Base-by-base conservation (phyloP, 2,888 invertebrate genomes). In the Hirtodrosophila trivittata region DNA sequence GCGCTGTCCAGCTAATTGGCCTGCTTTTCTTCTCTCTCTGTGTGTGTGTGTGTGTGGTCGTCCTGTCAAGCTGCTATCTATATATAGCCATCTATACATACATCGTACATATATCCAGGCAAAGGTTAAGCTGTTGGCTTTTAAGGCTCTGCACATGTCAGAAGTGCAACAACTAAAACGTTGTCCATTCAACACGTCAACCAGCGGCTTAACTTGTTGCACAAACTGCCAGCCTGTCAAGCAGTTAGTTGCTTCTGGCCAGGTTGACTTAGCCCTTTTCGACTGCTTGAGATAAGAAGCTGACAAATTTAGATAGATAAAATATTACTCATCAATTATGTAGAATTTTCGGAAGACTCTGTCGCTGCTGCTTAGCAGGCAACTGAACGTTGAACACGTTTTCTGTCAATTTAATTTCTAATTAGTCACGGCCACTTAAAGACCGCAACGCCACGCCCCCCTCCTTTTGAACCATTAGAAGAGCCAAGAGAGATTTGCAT, bases 381-480 rank as follows among this genome's bases (percentile, higher is more conserved):
- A 12, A 3, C 35, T 54, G 49, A 54, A 49, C 60, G 66, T 70
- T 67, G 51, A 67, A 68, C 80, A 83, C 82, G 83, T 83, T 71
- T 66, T 71, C 74, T 66, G 80, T 71, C 83, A 80, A 77, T 85
- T 83, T 83, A 74, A 83, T 80, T 74, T 63, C 54, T 80, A 85
- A 83, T 83, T 83, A 85, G 83, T 82, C 77, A 82, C 77, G 83
- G 68, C 73, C 65, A 62, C 60, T 74, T 66, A 63, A 66, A 67
- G 58, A 58, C 59, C 28, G 57, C 41, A 46, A 51, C 28, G 30
- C 25, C 42, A 21, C 16, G 4, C 25, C 3, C 25, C 6, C 25
- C 3, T 6, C 25, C 25, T 25, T n/a, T n/a, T n/a, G n/a, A n/a
- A n/a, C 25, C 25, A 25, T 25, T 28, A n/a, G 50, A 33, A 59